Conservation (phyloP, 1,140 invertebrate species). For the Drosophila nannoptera region DNA sequence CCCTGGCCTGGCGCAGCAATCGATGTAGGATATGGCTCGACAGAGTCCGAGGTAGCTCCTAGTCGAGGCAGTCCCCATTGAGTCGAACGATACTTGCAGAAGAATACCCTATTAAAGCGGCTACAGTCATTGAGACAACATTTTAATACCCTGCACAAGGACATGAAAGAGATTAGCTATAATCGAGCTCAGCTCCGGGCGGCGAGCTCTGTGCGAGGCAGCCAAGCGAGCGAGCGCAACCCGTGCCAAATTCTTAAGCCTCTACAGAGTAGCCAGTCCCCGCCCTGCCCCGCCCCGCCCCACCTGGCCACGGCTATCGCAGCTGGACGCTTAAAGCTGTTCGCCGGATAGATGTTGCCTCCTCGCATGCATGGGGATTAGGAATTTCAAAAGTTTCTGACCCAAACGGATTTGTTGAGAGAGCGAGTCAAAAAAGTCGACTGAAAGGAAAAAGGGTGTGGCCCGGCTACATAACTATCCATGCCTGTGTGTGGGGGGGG, state of each 20-base stretch:
- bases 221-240: conserved; percentile 4
- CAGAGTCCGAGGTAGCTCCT: too few species aligned
- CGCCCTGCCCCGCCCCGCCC: conserved; percentile 10
- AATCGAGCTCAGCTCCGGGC: conserved; percentile 14
- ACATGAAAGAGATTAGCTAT: conserved; percentile 30
- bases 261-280: conserved; percentile 10
- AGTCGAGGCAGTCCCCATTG: too few species aligned
- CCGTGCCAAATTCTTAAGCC: conserved; percentile 41
- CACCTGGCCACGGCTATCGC: conserved; percentile 34
- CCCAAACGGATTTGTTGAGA: conserved; percentile 68
- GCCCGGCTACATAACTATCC: neutral
- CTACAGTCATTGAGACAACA: neutral
- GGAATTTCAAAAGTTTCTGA: conserved; percentile 75
- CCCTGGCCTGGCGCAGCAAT: too few species aligned
- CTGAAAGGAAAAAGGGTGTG: neutral
- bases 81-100: too few species aligned
- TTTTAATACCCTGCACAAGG: conserved; percentile 10
- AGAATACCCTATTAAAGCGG: too few species aligned
- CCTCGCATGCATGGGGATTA: conserved; percentile 61
- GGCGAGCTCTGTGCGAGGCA: conserved; percentile 1
- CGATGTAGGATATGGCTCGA: too few species aligned
- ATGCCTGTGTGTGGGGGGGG: conserved; percentile 10
- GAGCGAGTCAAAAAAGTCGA: neutral
- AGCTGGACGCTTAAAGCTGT: conserved; percentile 47
- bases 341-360: conserved; percentile 37